Evolutionary conservation across 30 jellyfish, hydroid and myxozoan genomes (phyloP).

Genomic region (Turritopsis dohrnii): DNA sequence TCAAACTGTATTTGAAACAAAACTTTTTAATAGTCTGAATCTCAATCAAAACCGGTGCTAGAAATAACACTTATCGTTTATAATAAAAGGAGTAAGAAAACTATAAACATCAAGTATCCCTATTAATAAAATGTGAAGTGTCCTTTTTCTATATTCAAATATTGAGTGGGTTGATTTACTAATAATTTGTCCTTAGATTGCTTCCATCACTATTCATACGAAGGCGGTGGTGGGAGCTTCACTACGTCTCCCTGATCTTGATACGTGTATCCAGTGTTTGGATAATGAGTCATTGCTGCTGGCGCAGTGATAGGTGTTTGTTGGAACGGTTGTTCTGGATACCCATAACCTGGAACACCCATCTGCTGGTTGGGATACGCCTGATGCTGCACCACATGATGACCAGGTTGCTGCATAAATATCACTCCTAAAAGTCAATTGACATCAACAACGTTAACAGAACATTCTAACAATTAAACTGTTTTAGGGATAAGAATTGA

Average conservation of each 20-base stretch:
- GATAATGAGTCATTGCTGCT: background rate
- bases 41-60: too few species aligned
- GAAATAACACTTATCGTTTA: too few species aligned
- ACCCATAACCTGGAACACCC: background rate
- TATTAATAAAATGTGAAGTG: too few species aligned
- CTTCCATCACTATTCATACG: background rate
- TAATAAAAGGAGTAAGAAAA: too few species aligned
- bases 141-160: too few species aligned
- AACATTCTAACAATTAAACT: too few species aligned
- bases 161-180: too few species aligned
- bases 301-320: background rate
- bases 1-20: too few species aligned
- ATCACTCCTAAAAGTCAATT: background rate
- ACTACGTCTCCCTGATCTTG: background rate
- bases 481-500: too few species aligned
- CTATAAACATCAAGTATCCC: too few species aligned
- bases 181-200: background rate
- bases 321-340: slow-evolving; percentile 6
- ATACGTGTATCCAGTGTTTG: background rate
- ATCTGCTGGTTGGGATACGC: background rate
- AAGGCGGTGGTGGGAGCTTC: background rate
- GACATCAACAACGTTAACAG: too few species aligned
- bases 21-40: too few species aligned
- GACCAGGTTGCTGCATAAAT: background rate
- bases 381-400: background rate